Evolutionary conservation across 2,113 vertebrate species (phyloP), one percentile per base, ranked within the genome.

Genomic region (Phalacrocorax pelagicus): DNA sequence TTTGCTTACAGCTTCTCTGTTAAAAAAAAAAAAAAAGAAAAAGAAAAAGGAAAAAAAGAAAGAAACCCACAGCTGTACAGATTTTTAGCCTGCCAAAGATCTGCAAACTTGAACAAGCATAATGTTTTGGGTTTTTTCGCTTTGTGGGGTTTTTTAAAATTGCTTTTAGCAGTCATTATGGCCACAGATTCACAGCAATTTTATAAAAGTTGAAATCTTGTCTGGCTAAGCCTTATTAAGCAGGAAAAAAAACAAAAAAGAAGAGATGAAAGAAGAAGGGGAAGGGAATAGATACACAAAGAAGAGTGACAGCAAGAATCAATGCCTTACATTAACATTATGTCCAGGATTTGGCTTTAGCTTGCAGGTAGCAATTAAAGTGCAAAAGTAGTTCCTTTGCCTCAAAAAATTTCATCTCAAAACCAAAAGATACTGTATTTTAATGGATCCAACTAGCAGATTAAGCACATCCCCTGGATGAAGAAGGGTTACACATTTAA

Each of bases 31-130:
- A 6, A 11, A 7, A 14, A 3, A 26, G 10, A 6, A 6, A 27
- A 22, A 16, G 4, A 3, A 26, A 12, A 32, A 36, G 17, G 1
- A 4, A 6, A 11, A 7, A 14, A 3, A 26, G 12, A 6, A 6
- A 27, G 18, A 16, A 20, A 8, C 3, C 4, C 24, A 61, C 12
- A 49, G 15, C 21, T 55, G 5, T 18, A 15, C 9, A 61, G 5
- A 2, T 67, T 40, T 82, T 72, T 62, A 86, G 7, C 9, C 19
- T 52, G 46, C 59, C n/a, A 62, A 55, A 72, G 24, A 57, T 34
- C 51, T 61, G 2, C 27, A 66, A 49, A 44, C 49, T 81, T 70
- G 10, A 47, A 75, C 6, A 19, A 67, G 2, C 2, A 8, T 21
- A 40, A 73, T 34, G 16, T 34, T 26, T 44, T 0, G 0, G 51